phyloP scores from a whole-genome alignment of 2,888 invertebrate genomes.

The Xestobium rufovillosum region DNA sequence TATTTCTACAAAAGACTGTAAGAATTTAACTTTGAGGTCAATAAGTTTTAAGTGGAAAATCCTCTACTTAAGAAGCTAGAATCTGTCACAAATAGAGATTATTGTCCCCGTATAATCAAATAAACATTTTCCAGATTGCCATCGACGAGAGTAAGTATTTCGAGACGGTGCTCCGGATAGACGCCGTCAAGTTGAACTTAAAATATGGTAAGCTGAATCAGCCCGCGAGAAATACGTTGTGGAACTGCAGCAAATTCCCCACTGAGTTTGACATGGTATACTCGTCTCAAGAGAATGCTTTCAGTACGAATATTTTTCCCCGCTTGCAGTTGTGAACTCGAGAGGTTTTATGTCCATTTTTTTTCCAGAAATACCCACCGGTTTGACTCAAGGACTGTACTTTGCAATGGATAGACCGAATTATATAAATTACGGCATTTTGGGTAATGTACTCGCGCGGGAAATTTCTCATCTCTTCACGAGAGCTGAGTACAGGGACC shows the following conservation, averaged over 20 bases:
- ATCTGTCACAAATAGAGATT: no score
- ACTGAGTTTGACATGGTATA: conserved; percentile 29
- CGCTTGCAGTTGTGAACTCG: no score
- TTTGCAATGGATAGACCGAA: conserved; percentile 35
- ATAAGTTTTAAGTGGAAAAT: no score
- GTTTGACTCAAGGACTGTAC: conserved; percentile 35
- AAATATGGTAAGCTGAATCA: conserved; percentile 26
- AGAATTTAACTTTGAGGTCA: no score
- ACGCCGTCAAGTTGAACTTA: conserved; percentile 24
- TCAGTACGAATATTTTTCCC: conserved; percentile 29
- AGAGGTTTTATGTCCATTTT: no score
- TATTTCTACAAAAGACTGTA: no score
- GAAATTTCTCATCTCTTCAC: conserved; percentile 38
- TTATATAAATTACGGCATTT: conserved; percentile 39
- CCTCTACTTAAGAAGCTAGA: no score
- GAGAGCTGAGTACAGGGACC: conserved; percentile 73
- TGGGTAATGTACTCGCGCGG: conserved; percentile 36
- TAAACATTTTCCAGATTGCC: not conserved
- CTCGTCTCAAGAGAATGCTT: conserved; percentile 27
- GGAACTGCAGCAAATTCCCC: conserved; percentile 24
- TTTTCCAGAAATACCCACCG: conserved; percentile 35
- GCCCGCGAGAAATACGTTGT: conserved; percentile 26
- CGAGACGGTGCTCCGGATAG: conserved; percentile 28
- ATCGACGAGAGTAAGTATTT: conserved; percentile 26
- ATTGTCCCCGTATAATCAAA: no score